Evolutionary conservation across 2,113 vertebrate genomes (phyloP), one percentile per base, ranked within the genome.

Genomic region (Dinomys branickii): DNA sequence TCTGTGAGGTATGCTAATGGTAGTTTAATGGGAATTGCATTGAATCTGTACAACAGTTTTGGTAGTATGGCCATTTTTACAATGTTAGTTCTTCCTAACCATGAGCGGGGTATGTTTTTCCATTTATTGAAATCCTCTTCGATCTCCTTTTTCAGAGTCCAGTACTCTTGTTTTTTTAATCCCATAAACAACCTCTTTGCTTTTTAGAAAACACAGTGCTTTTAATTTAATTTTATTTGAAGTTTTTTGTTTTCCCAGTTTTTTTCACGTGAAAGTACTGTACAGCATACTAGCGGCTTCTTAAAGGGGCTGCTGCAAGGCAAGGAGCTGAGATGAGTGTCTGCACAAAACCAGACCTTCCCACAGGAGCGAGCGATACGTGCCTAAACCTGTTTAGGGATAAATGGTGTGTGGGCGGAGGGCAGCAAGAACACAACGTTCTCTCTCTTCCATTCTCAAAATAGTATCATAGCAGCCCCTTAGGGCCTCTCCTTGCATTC

Each of bases 341-440:
- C 85, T 81, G n/a, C 14, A 71, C 41, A 61, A 17, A 88, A n/a
- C 61, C 82, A 41, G 50, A 69, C 41, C 65, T 85, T 95, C 94
- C 90, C 58, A 7, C 67, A 80, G 85, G 78, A 77, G 13, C n/a
- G 67, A 65, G 44, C 28, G 47, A 38, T 63, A 20, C 88, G 17
- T 58, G 96, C 47, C 90, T 80, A 41, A 81, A 82, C 96, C 67
- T 77, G 96, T 94, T 61, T 41, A 28, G 73, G 44, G 69, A 33
- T 61, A 80, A 91, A 52, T 81, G 44, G 35, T 38, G 59, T 77
- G 65, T 95, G 87, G 86, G 75, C 35, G 20, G 44, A 50, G 38
- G 65, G 52, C 26, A 73, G 26, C 16, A 3, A 35, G 58, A 85
- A 50, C 19, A 11, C 59, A 35, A 58, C n/a, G 0, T 47, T 81